Evolutionary conservation across 2,888 invertebrate genomes (phyloP), one percentile per base, ranked within the genome.

Genomic region (Globia sparganii): DNA sequence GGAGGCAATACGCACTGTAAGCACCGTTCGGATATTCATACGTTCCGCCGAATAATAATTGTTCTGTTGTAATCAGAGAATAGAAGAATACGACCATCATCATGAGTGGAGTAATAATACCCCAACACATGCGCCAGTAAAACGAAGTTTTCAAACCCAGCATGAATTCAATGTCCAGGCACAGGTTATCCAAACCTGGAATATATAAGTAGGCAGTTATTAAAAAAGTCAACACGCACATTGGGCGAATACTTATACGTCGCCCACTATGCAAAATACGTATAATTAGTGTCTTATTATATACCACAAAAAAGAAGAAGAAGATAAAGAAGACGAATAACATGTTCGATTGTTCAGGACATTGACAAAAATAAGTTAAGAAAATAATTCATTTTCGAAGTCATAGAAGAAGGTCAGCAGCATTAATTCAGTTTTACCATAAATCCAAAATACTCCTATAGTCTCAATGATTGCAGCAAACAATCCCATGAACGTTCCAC

Each of bases 91-190:
- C 98, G 0, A 97, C 91, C 3, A 97, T 96, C 97, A 98, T 97
- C 53, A 98, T 94, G 0, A 97, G 76, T 0, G 98, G 99, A 0
- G 98, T 98, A 5, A 98, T 90, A 11, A 98, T 89, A 0, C 97
- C 97, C 99, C 99, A 99, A 88, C 98, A 98, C 37, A 98, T 89
- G 78, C 98, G 97, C 98, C 98, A 99, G 91, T 98, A 99, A 82
- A 97, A 92, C 1, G 97, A 97, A 0, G 90, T 97, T 92, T 97
- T 97, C 43, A 96, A 94, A 6, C 97, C 97, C 86, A 98, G 94
- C 98, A 99, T 99, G 91, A 97, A 99, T 92, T 98, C 98, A 72
- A 98, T 96, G 89, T 99, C 98, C 69, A 94, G 72, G 67, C 95
- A 95, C 74, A 96, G 81, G 84, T 96, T 96, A 78, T 96, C 96